Conservation (phyloP, 2,888 invertebrate genomes). For the Ormyrus thymus region DNA sequence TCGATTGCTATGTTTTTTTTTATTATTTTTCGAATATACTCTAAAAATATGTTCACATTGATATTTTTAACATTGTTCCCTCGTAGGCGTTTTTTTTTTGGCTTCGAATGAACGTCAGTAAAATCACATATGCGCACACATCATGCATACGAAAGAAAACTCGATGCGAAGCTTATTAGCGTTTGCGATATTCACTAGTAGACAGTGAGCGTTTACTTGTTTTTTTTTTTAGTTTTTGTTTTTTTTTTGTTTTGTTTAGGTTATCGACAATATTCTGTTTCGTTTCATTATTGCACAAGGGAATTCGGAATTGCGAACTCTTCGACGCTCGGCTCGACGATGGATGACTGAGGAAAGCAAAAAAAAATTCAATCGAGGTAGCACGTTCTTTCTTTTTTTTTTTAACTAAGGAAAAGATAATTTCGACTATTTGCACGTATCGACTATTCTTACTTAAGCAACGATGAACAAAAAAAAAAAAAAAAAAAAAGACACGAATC, state of each 20-base stretch:
- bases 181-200: conserved; percentile 10
- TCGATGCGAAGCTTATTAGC: not conserved
- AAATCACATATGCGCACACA: conserved; percentile 51
- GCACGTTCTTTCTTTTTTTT: conserved; percentile 32
- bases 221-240: conserved; percentile 1
- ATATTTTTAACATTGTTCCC: conserved; percentile 71
- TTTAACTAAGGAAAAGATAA: conserved; percentile 45
- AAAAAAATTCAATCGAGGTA: conserved; percentile 47
- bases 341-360: conserved; percentile 31
- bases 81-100: conserved; percentile 65
- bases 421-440: conserved; percentile 54
- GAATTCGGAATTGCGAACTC: conserved; percentile 34
- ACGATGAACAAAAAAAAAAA: conserved; percentile 37
- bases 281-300: conserved; percentile 50
- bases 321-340: conserved; percentile 40
- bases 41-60: conserved; percentile 72
- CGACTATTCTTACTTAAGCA: conserved; percentile 48
- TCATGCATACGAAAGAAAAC: not conserved
- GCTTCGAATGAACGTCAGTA: conserved; percentile 66
- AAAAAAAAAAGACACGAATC: conserved; percentile 30
- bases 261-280: not conserved
- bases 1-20: conserved; percentile 18
- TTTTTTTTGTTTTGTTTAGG: not conserved
- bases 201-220: conserved; percentile 9
- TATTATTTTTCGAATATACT: conserved; percentile 63